Percentiles rank a stretch among this genome's conserved stretches.
These are phyloP conservation scores for Paracentrotus lividus DNA, from an alignment of 53 echinoderm and acorn worm species.

Conservation along the genomic window DNA sequence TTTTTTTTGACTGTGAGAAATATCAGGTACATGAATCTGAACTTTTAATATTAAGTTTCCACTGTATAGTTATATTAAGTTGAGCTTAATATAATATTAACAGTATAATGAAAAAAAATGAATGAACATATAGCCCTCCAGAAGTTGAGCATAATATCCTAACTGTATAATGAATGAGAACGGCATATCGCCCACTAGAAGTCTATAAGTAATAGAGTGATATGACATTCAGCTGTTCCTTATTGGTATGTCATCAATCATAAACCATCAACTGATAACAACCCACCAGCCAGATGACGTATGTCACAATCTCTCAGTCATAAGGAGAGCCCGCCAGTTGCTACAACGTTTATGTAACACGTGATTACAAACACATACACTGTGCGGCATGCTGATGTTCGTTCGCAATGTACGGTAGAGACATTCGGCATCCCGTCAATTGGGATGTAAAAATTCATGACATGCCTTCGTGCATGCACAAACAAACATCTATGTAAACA, in stretches of 20 bases:
- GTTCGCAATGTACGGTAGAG: neutral
- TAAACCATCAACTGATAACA: constrained; percentile 24
- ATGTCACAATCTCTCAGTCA: constrained; percentile 37
- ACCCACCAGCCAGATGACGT: constrained; percentile 45
- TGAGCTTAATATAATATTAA: no score
- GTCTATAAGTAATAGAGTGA: constrained; percentile 32
- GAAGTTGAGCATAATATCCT: no score
- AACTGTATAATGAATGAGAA: neutral
- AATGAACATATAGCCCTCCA: no score
- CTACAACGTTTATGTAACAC: constrained; percentile 59
- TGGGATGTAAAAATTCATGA: neutral
- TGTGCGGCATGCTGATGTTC: constrained; percentile 35
- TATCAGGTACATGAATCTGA: no score
- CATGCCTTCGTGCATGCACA: neutral
- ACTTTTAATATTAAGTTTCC: no score
- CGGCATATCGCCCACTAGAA: neutral
- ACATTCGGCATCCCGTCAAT: constrained; percentile 7
- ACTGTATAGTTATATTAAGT: no score
- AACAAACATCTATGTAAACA: constrained; percentile 19
- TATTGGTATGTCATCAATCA: constrained; percentile 67
- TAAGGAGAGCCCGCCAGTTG: constrained; percentile 55
- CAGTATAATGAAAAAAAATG: no score
- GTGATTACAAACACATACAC: constrained; percentile 42
- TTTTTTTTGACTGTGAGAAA: no score
- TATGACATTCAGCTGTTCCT: constrained; percentile 51